Conservation (phyloP, 2,888 invertebrate genomes). For the Platypus cylindrus region DNA sequence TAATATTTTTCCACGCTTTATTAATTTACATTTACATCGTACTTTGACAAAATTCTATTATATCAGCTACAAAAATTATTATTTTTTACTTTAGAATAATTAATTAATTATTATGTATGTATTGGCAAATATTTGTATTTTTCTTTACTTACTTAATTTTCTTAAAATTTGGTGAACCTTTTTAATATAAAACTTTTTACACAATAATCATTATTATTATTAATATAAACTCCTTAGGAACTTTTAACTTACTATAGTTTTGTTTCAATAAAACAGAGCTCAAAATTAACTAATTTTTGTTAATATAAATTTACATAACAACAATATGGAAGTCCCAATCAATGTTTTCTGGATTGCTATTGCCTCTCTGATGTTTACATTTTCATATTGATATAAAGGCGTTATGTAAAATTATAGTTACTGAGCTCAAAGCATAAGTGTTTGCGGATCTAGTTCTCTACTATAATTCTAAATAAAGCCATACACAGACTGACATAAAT, state of each 20-base stretch:
- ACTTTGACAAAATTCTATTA: constrained; percentile 31
- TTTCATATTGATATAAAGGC: no score
- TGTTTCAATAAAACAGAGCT: no score
- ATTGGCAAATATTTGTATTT: constrained; percentile 28
- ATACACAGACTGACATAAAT: constrained; percentile 12
- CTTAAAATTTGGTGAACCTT: constrained; percentile 15
- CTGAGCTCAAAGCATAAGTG: constrained; percentile 10
- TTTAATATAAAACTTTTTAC: constrained; percentile 6
- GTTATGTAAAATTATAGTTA: constrained; percentile 4
- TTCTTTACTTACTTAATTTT: constrained; percentile 2
- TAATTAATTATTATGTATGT: no score
- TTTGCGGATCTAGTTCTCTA: neutral
- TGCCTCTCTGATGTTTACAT: no score
- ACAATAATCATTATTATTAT: constrained; percentile 2
- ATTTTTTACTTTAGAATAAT: constrained; percentile 34
- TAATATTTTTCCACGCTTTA: constrained; percentile 9
- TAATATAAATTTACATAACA: no score
- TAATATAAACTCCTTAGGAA: constrained; percentile 9
- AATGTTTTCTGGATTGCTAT: no score
- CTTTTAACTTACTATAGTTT: no score
- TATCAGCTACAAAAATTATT: constrained; percentile 26
- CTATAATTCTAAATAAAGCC: constrained; percentile 7
- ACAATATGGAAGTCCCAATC: no score
- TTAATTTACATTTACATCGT: constrained; percentile 12
- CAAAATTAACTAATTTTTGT: no score